These are phyloP conservation scores for Silvanus unidentatus DNA, from an alignment of 2,888 invertebrate genomes.

Conservation along the genomic window DNA sequence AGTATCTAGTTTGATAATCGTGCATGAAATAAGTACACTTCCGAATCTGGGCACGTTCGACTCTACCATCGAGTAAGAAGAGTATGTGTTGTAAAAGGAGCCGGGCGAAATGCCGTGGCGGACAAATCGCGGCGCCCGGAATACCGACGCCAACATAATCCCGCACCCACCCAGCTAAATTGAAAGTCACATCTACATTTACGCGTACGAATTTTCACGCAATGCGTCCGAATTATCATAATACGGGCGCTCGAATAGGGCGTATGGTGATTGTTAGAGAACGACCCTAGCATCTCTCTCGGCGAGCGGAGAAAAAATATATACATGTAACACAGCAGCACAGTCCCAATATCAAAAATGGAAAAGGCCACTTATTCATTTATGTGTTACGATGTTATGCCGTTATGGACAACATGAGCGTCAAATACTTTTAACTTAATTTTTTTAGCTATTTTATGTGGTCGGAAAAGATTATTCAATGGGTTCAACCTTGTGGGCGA, in stretches of 20 bases:
- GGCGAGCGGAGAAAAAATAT: neutral
- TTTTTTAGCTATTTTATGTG: no score
- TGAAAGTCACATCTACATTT: slow-evolving; percentile 44
- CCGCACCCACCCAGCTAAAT: slow-evolving; percentile 43
- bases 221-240: slow-evolving; percentile 45
- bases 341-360: slow-evolving; percentile 32
- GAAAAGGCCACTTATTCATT: slow-evolving; percentile 30
- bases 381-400: neutral
- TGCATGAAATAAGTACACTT: slow-evolving; percentile 43
- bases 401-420: no score
- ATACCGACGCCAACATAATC: slow-evolving; percentile 47
- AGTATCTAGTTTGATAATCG: slow-evolving; percentile 35
- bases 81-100: neutral
- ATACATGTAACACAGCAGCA: no score
- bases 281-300: no score
- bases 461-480: no score
- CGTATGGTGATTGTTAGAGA: slow-evolving; percentile 6
- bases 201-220: slow-evolving; percentile 43
- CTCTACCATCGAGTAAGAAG: slow-evolving; percentile 6
- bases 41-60: slow-evolving; percentile 43
- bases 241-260: slow-evolving; percentile 23
- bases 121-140: slow-evolving; percentile 40
- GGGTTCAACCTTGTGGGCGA: no score
- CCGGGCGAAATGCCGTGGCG: slow-evolving; percentile 14
- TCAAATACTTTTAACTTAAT: no score